phyloP scores from a whole-genome alignment of 2,888 invertebrate genomes.

The Apamea monoglypha region DNA sequence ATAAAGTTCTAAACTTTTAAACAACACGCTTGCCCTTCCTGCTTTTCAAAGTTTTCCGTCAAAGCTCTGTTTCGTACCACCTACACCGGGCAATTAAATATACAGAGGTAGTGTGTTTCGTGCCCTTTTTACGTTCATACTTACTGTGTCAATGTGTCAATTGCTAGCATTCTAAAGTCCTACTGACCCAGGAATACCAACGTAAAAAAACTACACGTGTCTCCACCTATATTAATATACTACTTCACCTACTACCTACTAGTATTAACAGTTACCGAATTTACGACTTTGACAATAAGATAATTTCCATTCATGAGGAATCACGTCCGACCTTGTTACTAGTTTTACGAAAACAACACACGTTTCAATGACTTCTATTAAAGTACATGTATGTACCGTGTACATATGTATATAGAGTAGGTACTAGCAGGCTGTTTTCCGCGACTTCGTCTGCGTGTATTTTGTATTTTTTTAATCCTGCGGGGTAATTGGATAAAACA shows the following conservation, averaged over 20 bases:
- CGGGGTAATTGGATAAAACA: background rate
- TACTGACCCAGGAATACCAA: background rate
- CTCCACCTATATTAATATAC: background rate
- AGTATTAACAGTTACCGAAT: slow-evolving; percentile 45
- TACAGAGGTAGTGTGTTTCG: background rate
- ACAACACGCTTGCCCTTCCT: too few relatives aligned
- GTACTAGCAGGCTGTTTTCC: too few relatives aligned
- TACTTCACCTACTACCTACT: background rate
- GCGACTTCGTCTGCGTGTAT: background rate
- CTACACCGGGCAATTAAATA: background rate
- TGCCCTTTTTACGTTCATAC: background rate
- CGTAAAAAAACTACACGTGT: background rate
- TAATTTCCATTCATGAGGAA: slow-evolving; percentile 47
- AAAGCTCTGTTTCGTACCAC: background rate
- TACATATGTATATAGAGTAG: background rate
- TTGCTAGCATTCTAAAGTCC: background rate
- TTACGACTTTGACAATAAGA: slow-evolving; percentile 37
- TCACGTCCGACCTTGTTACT: slow-evolving; percentile 42
- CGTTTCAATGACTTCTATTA: slow-evolving; percentile 31
- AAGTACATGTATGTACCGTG: background rate
- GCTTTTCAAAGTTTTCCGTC: background rate
- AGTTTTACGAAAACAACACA: slow-evolving; percentile 37
- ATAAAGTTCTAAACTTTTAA: too few relatives aligned
- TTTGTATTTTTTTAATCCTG: background rate
- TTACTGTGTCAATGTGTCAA: background rate